Base-by-base conservation (phyloP, 1,140 invertebrate genomes). In the Manduca sexta region DNA sequence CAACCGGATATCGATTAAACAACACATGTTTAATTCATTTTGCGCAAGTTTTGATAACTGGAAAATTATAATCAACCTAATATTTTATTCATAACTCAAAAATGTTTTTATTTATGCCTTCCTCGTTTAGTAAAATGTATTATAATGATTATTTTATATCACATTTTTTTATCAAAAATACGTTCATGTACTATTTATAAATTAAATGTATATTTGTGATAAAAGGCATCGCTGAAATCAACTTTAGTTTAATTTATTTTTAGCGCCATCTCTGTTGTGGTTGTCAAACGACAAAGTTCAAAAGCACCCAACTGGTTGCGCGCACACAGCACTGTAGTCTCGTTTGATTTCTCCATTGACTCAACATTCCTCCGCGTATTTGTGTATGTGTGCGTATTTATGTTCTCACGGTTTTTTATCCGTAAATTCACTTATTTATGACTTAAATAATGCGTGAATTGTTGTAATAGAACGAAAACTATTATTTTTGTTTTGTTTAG, bases 301-400 rank as follows among this genome's bases (percentile, higher is more conserved):
- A 82, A 84, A 82, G 77, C 78, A 79, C 67, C 46, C 58, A 42
- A 69, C 68, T 70, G 65, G 70, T 53, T 63, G 60, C 51, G 61
- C 61, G 55, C 63, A 61, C 58, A 52, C 52, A 59, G 52, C 63
- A 57, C 62, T 67, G 68, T 71, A 70, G 74, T 76, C 75, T 81
- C 60, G 76, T 74, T 82, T 76, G 78, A 84, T 84, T 84, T 82
- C 78, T 79, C 76, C 78, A 80, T 82, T 82, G 78, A 84, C 74
- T 76, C 81, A 74, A 84, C 81, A 84, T 84, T 84, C 81, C 78
- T 79, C 56, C 72, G 81, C 78, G 78, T 84, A 82, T 51, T 47
- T 69, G 60, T 74, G 13, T 37, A 70, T 84, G 78, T 84, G 81
- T 82, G 78, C 31, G 77, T 82, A 46, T 54, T 4, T 49, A 40